Evolutionary conservation across 2,797 vertebrate genomes (phyloP).

Genomic region (Hozukius guyotensis): DNA sequence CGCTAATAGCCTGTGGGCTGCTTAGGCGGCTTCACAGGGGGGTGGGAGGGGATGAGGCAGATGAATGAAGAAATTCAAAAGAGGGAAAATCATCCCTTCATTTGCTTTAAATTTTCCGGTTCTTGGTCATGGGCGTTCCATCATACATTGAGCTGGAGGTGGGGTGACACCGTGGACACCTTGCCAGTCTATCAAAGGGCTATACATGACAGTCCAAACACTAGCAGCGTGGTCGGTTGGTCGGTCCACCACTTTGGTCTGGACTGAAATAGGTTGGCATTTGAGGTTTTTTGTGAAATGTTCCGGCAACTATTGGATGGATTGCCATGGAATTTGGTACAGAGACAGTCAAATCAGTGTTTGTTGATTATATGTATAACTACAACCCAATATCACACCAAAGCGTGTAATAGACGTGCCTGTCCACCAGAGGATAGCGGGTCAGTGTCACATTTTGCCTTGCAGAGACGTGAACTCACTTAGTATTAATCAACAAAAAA

Average conservation of each 20-base stretch:
- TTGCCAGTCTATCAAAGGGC: slow-evolving; percentile 11
- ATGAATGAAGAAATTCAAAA: slow-evolving; percentile 61
- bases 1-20: slow-evolving; percentile 65
- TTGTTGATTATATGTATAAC: no score
- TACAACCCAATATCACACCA: no score
- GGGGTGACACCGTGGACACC: slow-evolving; percentile 18
- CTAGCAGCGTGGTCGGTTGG: not conserved
- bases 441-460: no score
- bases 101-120: slow-evolving; percentile 30
- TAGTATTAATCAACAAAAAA: no score
- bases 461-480: no score
- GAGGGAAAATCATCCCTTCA: slow-evolving; percentile 31
- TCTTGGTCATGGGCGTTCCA: slow-evolving; percentile 24
- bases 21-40: slow-evolving; percentile 35
- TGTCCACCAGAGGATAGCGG: no score
- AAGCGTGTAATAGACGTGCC: no score
- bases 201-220: slow-evolving; percentile 8
- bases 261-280: slow-evolving; percentile 9
- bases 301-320: not conserved
- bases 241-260: not conserved
- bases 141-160: slow-evolving; percentile 19
- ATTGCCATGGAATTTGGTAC: not conserved
- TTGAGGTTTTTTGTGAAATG: slow-evolving; percentile 1
- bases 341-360: not conserved
- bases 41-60: slow-evolving; percentile 44